These are phyloP conservation scores for Drosophila biarmipes DNA, from an alignment of 1,140 invertebrate species.

Conservation along the genomic window DNA sequence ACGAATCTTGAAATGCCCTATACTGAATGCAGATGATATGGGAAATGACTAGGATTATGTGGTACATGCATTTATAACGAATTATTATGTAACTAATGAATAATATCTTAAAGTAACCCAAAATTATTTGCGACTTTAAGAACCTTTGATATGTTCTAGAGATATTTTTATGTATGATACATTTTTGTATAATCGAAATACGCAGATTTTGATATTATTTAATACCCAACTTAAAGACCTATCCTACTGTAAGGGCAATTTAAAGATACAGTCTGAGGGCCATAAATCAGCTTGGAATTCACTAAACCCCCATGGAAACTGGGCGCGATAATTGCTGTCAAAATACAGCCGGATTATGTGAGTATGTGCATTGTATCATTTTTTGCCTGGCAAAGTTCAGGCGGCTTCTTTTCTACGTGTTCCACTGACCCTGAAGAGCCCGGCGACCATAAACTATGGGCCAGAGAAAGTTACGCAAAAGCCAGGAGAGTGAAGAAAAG, in stretches of 20 bases:
- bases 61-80: no score
- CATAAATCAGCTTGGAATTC: conserved; percentile 59
- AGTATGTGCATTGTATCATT: conserved; percentile 13
- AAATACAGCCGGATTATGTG: conserved; percentile 34
- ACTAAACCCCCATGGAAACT: conserved; percentile 53
- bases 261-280: conserved; percentile 11
- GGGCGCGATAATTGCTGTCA: conserved; percentile 63
- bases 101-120: no score
- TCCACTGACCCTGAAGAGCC: conserved; percentile 70
- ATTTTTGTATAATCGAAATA: no score
- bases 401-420: conserved; percentile 35
- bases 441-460: conserved; percentile 29
- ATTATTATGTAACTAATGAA: no score
- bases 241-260: conserved; percentile 1
- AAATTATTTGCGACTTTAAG: no score
- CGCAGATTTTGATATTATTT: no score
- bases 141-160: no score
- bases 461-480: conserved; percentile 77
- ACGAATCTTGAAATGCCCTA: conserved; percentile 1
- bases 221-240: no score
- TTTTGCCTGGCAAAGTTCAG: conserved; percentile 49
- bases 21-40: no score
- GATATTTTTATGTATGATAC: no score
- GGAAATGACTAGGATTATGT: no score
- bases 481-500: conserved; percentile 43